Conservation (phyloP, 1,140 invertebrate genomes). For the Heterodera schachtii region DNA sequence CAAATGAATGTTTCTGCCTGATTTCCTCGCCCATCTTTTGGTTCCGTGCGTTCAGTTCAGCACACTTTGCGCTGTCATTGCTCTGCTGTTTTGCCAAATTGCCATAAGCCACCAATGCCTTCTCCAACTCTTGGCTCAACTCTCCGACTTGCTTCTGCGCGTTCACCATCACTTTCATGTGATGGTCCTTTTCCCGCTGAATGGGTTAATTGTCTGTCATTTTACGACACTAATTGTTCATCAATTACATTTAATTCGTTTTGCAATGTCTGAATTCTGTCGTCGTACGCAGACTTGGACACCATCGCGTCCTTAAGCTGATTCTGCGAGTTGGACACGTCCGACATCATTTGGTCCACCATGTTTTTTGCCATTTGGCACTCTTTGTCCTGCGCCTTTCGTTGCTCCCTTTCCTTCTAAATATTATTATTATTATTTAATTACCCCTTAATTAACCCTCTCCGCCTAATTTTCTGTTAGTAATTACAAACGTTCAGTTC, state of each 20-base stretch:
- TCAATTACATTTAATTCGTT: not conserved
- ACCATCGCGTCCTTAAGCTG: not conserved
- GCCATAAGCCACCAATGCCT: not conserved
- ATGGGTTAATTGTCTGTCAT: not conserved
- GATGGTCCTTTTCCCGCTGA: slow-evolving; percentile 9
- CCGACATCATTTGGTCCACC: slow-evolving; percentile 2
- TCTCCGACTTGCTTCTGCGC: slow-evolving; percentile 2
- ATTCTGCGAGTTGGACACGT: not conserved
- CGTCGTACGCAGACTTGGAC: not conserved
- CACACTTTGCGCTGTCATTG: not conserved
- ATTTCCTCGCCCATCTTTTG: not conserved
- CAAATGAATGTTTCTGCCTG: not conserved
- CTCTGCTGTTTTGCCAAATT: not conserved
- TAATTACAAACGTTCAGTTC: slow-evolving; percentile 1
- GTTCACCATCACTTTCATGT: slow-evolving; percentile 7
- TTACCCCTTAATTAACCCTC: too few relatives aligned
- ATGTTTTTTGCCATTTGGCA: not conserved
- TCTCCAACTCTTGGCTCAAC: not conserved
- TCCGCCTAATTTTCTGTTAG: too few relatives aligned
- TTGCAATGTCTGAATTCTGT: not conserved
- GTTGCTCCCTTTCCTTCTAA: slow-evolving; percentile 3
- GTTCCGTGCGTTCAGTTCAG: not conserved
- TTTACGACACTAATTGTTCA: too few relatives aligned
- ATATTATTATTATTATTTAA: not conserved
- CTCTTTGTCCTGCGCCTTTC: not conserved